Conservation (phyloP, 2,113 vertebrate species). For the Apteryx owenii region DNA sequence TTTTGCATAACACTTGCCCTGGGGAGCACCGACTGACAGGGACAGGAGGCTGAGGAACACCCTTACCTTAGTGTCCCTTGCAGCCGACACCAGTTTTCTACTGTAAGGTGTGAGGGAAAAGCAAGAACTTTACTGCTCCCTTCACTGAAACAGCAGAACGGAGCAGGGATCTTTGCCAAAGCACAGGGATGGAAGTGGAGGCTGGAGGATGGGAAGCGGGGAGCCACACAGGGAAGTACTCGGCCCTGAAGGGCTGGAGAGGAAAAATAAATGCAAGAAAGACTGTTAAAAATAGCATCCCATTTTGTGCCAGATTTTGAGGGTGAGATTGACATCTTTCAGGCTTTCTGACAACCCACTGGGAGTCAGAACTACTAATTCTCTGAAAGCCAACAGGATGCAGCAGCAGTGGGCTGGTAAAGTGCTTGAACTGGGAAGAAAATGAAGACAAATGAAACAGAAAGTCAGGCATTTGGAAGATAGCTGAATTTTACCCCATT, state of each 20-base stretch:
- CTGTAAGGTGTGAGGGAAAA: background rate
- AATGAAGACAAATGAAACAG: slow-evolving; percentile 49
- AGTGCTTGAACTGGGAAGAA: slow-evolving; percentile 21
- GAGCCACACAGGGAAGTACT: background rate
- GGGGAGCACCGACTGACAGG: rapidly evolving
- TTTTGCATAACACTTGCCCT: rapidly evolving
- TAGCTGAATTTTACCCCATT: background rate
- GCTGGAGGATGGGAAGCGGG: background rate
- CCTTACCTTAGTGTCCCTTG: background rate
- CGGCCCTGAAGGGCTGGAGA: background rate
- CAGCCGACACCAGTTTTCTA: rapidly evolving
- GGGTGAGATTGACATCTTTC: background rate
- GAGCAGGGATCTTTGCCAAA: background rate
- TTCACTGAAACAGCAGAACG: background rate
- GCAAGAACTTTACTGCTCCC: background rate
- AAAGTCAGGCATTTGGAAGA: slow-evolving; percentile 37
- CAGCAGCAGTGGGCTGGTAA: slow-evolving; percentile 39
- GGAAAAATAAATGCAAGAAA: background rate
- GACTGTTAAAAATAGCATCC: slow-evolving; percentile 14
- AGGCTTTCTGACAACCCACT: slow-evolving; percentile 9
- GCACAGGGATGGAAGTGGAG: background rate
- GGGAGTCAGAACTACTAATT: background rate
- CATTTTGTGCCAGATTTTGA: background rate
- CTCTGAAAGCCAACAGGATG: background rate
- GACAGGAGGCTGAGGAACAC: background rate